Conservation (phyloP, 2,888 invertebrate species). For the Chrysolina haemoptera region DNA sequence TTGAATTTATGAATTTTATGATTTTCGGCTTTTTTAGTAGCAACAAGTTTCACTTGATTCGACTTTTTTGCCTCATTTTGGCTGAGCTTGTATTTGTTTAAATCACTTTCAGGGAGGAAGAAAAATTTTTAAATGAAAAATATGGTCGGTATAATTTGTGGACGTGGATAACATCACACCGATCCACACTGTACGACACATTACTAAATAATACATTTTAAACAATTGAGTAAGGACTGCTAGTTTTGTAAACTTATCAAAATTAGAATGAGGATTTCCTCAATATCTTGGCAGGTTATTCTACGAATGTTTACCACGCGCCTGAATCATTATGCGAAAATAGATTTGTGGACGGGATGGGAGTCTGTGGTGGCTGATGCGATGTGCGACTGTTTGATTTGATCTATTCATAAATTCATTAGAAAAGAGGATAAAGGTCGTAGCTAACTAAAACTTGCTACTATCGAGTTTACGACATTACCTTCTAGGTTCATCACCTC, state of each 20-base stretch:
- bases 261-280: constrained; percentile 47
- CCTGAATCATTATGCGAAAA: constrained; percentile 54
- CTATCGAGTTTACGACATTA: not conserved
- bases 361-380: constrained; percentile 6
- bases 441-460: not conserved
- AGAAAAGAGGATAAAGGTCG: not conserved
- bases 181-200: no score
- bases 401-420: constrained; percentile 3
- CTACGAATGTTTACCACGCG: constrained; percentile 51
- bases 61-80: no score
- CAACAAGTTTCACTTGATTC: no score
- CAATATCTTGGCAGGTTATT: constrained; percentile 53
- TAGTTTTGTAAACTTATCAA: constrained; percentile 35
- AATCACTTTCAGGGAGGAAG: no score
- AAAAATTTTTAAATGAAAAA: no score
- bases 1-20: no score
- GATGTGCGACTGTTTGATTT: not conserved
- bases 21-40: no score
- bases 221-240: not conserved
- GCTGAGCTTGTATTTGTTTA: no score
- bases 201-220: not conserved
- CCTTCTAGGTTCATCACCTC: not conserved
- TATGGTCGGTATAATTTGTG: no score
- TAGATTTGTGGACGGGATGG: constrained; percentile 39
- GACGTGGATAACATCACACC: no score